Percentiles rank a stretch among this genome's conserved stretches.
Evolutionary conservation across 2,888 invertebrate genomes (phyloP).

Genomic region (Papilio demoleus): DNA sequence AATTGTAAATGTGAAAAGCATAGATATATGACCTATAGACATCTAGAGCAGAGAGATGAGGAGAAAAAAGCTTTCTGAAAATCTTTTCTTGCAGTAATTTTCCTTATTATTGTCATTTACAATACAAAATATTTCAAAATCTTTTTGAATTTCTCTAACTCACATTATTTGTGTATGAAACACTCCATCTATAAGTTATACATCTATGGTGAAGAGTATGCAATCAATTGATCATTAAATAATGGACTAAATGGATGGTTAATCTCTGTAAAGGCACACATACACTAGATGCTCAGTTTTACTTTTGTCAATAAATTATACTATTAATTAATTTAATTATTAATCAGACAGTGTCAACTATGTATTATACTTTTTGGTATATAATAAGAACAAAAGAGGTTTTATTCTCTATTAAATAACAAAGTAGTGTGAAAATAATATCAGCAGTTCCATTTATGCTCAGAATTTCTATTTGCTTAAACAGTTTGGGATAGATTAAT

Average conservation of each 20-base stretch:
- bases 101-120: neutral
- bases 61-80: neutral
- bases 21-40: neutral
- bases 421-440: neutral
- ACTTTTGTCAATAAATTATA: slow-evolving; percentile 38
- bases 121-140: too few species aligned
- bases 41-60: neutral
- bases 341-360: slow-evolving; percentile 39
- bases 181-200: too few species aligned
- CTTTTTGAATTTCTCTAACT: too few species aligned
- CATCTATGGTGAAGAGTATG: slow-evolving; percentile 12
- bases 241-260: slow-evolving; percentile 69
- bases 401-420: slow-evolving; percentile 5
- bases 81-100: neutral
- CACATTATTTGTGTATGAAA: neutral
- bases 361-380: slow-evolving; percentile 43
- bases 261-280: slow-evolving; percentile 72
- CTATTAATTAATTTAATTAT: slow-evolving; percentile 39
- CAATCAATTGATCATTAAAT: slow-evolving; percentile 45
- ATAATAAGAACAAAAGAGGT: slow-evolving; percentile 5
- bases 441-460: slow-evolving; percentile 9
- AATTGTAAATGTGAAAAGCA: slow-evolving; percentile 54
- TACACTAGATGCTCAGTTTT: slow-evolving; percentile 49
- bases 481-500: too few species aligned
- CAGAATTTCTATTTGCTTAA: neutral